Base-by-base conservation (phyloP, 2,888 invertebrate genomes). In the Cepaea hortensis region DNA sequence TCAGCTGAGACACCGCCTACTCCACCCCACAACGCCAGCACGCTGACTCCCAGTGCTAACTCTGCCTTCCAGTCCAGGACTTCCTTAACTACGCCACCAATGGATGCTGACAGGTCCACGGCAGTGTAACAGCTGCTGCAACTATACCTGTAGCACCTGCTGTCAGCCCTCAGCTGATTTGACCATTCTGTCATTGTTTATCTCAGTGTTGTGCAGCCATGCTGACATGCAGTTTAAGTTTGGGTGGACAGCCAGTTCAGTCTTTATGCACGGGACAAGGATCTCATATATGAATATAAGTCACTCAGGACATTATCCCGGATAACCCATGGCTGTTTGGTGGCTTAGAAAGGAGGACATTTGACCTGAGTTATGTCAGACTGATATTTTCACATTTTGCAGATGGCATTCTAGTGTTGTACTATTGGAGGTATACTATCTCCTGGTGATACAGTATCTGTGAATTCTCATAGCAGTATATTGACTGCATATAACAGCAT, bases 1-100 rank as follows among this genome's bases (percentile, higher is more conserved):
- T 90, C 89, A 76, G 88, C 89, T 79, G 87, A 87, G 3, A 73
- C 82, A 15, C 88, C 89, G 15, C 81, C 89, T 62, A 83, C 81
- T 7, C 65, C 82, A 61, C 76, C 75, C 15, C 77, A 80, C n/a
- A 65, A 65, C 35, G 62, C 35, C 61, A 65, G 76, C 46, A 61
- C 68, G 3, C 68, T 81, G 35, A 77, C 73, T 9, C n/a, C 46
- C 72, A 77, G 76, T 35, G 61, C 55, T 7, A 68, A 70, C 76
- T 72, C 72, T 35, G 73, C 73, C 80, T 82, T 85, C 85, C 79
- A 70, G 46, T 77, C 85, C 83, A 85, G 55, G 70, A 55, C 82
- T 77, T 76, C 85, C 77, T 46, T 73, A 35, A 9, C 77, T 18
- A 20, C 76, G 50, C 82, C 82, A 70, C 15, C 50, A 13, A 82